A percentile compares a stretch with the other conserved stretches of the same genome.
phyloP scores from a whole-genome alignment of 2,113 vertebrate genomes.

The Nothocercus nigrocapillus region DNA sequence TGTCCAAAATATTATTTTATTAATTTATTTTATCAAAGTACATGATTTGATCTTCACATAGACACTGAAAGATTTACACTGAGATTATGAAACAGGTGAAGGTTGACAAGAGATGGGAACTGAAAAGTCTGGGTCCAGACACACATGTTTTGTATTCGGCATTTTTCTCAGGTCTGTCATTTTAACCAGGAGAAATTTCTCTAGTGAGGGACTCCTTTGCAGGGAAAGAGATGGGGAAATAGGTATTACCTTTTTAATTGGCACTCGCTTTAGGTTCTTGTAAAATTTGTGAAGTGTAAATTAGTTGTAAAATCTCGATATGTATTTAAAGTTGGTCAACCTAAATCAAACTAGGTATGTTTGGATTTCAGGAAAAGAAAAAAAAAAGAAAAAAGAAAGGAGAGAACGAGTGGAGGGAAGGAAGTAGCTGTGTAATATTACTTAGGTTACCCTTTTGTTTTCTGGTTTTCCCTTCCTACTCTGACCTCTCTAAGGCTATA shows the following conservation, averaged over 20 bases:
- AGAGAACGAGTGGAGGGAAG: neutral
- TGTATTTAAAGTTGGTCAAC: neutral
- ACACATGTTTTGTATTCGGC: neutral
- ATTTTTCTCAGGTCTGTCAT: neutral
- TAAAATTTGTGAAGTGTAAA: neutral
- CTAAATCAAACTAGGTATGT: neutral
- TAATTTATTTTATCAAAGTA: neutral
- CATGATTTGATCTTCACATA: neutral
- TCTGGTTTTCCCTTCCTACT: neutral
- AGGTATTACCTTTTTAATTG: neutral
- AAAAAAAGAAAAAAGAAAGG: no score
- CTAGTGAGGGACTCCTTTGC: neutral
- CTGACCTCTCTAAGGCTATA: neutral
- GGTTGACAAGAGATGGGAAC: neutral
- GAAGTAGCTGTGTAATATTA: neutral
- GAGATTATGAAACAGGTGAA: neutral
- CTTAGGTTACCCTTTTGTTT: neutral
- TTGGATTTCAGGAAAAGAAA: neutral
- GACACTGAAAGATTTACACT: neutral
- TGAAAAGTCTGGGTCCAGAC: neutral
- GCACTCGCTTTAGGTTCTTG: neutral
- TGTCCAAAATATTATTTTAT: neutral
- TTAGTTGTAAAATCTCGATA: neutral
- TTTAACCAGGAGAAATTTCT: neutral
- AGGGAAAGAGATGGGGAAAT: neutral